Evolutionary conservation across 2,888 invertebrate genomes (phyloP), one percentile per base, ranked within the genome.

Genomic region (Dicyrtomina minuta): DNA sequence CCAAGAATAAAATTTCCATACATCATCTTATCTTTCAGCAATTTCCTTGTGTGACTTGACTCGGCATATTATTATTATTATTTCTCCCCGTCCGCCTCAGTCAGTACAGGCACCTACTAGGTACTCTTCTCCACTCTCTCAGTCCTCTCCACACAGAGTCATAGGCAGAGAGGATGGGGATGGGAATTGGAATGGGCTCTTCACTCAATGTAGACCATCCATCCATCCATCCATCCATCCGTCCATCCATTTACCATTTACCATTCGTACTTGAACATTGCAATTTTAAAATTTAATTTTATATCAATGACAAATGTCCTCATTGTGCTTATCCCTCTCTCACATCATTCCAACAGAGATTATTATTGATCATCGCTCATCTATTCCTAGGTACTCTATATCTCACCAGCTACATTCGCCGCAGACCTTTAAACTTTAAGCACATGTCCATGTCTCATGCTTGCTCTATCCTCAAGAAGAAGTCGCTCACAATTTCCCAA

Each of bases 1-100:
- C n/a, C 43, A 55, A 24, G 20, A 53, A 65, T 43, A 60, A 12
- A 13, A 43, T 12, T 8, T 43, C 44, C 22, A 20, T 51, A 51
- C 64, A n/a, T 55, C 58, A 39, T 17, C 39, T 60, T 26, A 60
- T 55, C 55, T 53, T 41, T 17, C 53, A 58, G 39, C 33, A 58
- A 58, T 58, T 58, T 41, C 39, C 58, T 39, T 58, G 41, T 58
- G 58, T 39, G 15, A 17, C n/a, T 39, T 13, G 24, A 5, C 58
- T 58, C 33, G 33, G 33, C 33, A 33, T 33, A 33, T 33, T 33
- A 33, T 33, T 33, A 33, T 33, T 39, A 58, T 58, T 17, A 15
- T 17, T 46, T 46, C 5, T 58, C 58, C n/a, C 15, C 17, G 39
- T 58, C 58, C 33, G 27, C 41, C 58, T 58, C 39, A 12, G 33